Base-by-base conservation (phyloP, 2,797 vertebrate genomes). In the Neomorphus geoffroyi region DNA sequence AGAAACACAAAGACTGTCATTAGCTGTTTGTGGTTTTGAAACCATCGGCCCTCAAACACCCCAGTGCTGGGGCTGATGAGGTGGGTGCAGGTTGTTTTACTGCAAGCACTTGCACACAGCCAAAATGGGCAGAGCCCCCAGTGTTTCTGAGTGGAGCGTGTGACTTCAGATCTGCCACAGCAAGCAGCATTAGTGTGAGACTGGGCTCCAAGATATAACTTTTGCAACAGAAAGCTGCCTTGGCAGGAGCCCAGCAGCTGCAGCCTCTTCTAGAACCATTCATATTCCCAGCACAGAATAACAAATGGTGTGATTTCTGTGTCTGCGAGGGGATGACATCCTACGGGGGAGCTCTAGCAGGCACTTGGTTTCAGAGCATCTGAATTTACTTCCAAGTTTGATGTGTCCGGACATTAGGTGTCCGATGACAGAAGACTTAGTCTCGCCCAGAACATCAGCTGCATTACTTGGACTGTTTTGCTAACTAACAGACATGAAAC, bases 361-460 rank as follows among this genome's bases (percentile, higher is more conserved):
- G 50, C 17, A 2, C 43, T 51, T 79, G 30, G 48, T 82, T 72
- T 86, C 78, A 51, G 23, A 78, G 61, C 27, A 53, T n/a, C 50
- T 62, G n/a, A 78, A 82, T 90, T 86, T 90, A 13, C 18, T 79
- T 83, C 54, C 78, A 54, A 43, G 61, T 48, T 79, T n/a, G 23
- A 50, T 41, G 45, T 48, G 33, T 58, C 57, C 32, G 70, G 35
- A 28, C 39, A 28, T 56, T 24, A 43, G 32, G 9, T 65, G 23
- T 37, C 13, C 4, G 3, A 26, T 50, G 35, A 30, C 9, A 15
- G 45, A 83, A 69, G 33, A 50, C 32, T 57, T 30, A 30, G 23
- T 58, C 33, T 65, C 2, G 0, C 30, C 35, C 27, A 69, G 50
- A 73, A 48, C 32, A 54, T 48, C 79, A 56, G 28, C 58, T 57